Evolutionary conservation across 2,113 vertebrate genomes (phyloP).

Genomic region (Rhegmatorhina hoffmannsi): DNA sequence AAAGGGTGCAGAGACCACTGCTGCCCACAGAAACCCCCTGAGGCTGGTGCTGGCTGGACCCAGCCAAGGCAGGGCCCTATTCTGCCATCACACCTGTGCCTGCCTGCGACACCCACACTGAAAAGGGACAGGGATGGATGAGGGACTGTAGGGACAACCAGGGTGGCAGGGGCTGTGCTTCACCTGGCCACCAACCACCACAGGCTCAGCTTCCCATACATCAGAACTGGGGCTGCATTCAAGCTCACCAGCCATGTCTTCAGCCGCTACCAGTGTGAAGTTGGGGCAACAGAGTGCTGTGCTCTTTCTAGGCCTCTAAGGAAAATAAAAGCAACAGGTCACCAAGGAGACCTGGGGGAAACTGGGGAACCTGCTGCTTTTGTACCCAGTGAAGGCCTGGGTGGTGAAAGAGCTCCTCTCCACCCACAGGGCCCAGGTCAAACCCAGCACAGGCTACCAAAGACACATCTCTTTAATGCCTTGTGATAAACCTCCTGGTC

Average conservation of each 20-base stretch:
- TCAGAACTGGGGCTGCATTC: neutral
- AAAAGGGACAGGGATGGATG: accelerated
- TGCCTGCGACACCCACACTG: accelerated
- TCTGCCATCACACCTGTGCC: accelerated
- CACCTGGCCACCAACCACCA: neutral
- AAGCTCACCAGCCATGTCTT: neutral
- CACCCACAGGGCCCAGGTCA: neutral
- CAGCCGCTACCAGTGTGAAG: neutral
- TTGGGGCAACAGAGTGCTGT: neutral
- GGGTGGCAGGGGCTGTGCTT: neutral
- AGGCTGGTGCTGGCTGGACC: neutral
- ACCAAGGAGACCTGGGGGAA: neutral
- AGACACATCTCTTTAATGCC: neutral
- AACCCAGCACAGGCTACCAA: neutral
- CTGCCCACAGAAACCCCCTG: neutral
- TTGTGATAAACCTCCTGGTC: neutral
- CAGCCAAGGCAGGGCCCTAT: neutral
- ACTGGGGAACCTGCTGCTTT: neutral
- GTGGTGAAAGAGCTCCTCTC: neutral
- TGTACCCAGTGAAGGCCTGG: neutral
- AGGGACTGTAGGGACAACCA: accelerated
- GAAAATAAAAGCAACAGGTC: neutral
- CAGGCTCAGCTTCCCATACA: accelerated
- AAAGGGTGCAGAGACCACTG: accelerated
- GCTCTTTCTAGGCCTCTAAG: neutral